phyloP scores from a whole-genome alignment of 2,113 vertebrate genomes.

The Seriola dumerili region DNA sequence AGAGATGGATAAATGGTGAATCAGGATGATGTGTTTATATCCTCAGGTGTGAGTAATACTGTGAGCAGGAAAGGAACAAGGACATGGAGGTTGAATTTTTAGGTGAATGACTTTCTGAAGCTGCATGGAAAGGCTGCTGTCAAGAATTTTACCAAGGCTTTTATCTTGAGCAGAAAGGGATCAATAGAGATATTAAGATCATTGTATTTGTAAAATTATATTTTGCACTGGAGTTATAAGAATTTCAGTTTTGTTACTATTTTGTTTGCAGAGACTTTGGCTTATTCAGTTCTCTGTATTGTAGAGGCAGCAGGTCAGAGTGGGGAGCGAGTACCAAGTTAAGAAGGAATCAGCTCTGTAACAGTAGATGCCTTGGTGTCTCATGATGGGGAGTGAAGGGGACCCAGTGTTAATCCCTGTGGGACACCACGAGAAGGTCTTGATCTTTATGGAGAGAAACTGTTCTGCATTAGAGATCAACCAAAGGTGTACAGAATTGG shows the following conservation, averaged over 20 bases:
- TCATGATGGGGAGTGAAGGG: neutral
- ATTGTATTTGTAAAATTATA: neutral
- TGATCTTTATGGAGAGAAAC: neutral
- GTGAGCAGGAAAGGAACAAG: neutral
- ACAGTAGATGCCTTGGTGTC: neutral
- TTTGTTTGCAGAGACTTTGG: neutral
- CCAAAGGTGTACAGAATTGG: neutral
- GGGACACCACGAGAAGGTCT: neutral
- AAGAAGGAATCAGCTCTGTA: neutral
- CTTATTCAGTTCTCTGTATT: neutral
- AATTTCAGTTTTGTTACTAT: neutral
- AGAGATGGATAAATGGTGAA: neutral
- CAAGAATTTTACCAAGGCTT: neutral
- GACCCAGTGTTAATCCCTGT: conserved; percentile 24
- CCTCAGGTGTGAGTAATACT: conserved; percentile 4
- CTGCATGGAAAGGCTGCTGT: neutral
- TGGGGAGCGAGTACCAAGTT: neutral
- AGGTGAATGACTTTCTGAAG: neutral
- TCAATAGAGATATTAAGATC: neutral
- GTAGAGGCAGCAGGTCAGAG: neutral
- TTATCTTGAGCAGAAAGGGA: neutral
- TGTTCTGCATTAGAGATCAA: neutral
- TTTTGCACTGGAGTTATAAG: neutral
- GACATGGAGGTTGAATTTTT: neutral
- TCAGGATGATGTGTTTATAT: neutral